A percentile compares a stretch with the other conserved stretches of the same genome.
phyloP scores from a whole-genome alignment of 2,888 invertebrate genomes.

The Slavum lentiscoides region DNA sequence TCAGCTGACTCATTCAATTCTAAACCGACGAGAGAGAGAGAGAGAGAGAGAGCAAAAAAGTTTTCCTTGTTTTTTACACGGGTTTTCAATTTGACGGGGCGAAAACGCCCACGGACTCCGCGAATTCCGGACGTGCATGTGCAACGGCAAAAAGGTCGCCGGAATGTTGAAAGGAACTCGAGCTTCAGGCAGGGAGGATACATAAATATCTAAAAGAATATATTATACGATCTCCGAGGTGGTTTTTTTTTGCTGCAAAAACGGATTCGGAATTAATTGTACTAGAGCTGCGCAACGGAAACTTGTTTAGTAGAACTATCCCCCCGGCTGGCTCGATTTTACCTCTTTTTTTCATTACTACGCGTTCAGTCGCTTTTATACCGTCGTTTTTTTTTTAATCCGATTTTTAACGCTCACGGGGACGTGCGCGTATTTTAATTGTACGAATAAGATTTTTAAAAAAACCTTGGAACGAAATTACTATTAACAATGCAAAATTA shows the following conservation, averaged over 20 bases:
- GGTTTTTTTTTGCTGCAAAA: not conserved
- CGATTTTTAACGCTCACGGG: too few relatives aligned
- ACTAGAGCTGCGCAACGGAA: not conserved
- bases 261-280: conserved; percentile 44
- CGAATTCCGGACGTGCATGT: conserved; percentile 50
- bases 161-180: conserved; percentile 42
- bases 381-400: too few relatives aligned
- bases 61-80: conserved; percentile 26
- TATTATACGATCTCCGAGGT: not conserved
- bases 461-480: too few relatives aligned
- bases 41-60: conserved; percentile 2
- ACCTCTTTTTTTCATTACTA: not conserved
- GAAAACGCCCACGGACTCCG: conserved; percentile 41
- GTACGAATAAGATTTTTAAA: too few relatives aligned
- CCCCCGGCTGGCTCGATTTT: not conserved
- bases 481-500: too few relatives aligned
- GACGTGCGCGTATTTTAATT: too few relatives aligned
- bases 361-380: too few relatives aligned
- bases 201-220: conserved; percentile 3
- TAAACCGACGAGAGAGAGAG: not conserved
- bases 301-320: conserved; percentile 1
- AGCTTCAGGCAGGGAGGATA: not conserved
- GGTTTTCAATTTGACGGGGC: conserved; percentile 49
- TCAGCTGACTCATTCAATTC: conserved; percentile 48
- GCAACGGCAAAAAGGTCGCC: conserved; percentile 45